These are phyloP conservation scores for Hippocampus mohnikei DNA, from an alignment of 2,113 vertebrate genomes.

Conservation along the genomic window DNA sequence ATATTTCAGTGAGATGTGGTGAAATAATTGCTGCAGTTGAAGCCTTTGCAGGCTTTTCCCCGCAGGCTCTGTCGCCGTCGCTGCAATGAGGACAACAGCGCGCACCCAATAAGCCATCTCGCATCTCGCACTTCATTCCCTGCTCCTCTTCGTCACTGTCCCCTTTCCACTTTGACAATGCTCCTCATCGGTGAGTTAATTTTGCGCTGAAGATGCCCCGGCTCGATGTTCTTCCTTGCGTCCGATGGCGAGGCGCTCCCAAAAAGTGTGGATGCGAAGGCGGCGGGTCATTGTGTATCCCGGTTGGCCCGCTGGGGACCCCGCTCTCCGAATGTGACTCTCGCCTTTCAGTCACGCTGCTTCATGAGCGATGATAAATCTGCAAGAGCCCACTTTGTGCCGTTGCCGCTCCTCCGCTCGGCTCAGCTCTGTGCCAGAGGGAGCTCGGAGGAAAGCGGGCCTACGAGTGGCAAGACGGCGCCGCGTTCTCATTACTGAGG, in stretches of 20 bases:
- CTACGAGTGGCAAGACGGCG: constrained; percentile 64
- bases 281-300: constrained; percentile 57
- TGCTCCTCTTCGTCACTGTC: constrained; percentile 17
- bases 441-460: constrained; percentile 62
- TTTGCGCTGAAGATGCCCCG: constrained; percentile 19
- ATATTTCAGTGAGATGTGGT: constrained; percentile 29
- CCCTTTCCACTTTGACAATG: constrained; percentile 15
- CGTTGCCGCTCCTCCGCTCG: constrained; percentile 55
- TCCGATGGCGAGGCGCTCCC: constrained; percentile 29
- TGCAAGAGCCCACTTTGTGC: constrained; percentile 58
- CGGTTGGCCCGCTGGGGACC: constrained; percentile 45
- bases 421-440: constrained; percentile 60
- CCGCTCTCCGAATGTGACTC: constrained; percentile 54
- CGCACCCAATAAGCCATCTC: constrained; percentile 22
- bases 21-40: constrained; percentile 55
- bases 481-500: constrained; percentile 74
- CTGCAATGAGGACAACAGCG: constrained; percentile 31
- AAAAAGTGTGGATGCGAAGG: constrained; percentile 48
- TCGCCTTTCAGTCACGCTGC: constrained; percentile 62
- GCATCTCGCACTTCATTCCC: constrained; percentile 40
- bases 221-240: constrained; percentile 21
- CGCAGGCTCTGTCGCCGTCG: constrained; percentile 35
- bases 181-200: constrained; percentile 3
- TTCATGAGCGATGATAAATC: constrained; percentile 75
- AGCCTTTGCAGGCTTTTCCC: constrained; percentile 28